Evolutionary conservation across 2,113 vertebrate species (phyloP).

Genomic region (Phylloscopus trochilus): DNA sequence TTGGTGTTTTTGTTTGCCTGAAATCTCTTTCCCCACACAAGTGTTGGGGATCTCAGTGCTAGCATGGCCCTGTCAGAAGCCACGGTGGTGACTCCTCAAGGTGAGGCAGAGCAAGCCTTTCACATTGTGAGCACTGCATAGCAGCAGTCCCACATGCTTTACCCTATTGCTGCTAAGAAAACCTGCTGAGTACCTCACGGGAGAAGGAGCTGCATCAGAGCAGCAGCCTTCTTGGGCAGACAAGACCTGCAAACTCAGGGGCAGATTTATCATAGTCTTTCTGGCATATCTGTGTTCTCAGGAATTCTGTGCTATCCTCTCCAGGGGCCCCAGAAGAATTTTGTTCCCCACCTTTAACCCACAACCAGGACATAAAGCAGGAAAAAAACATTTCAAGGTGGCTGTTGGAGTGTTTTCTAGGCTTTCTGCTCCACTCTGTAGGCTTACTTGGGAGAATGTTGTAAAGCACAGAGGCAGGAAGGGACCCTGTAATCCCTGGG

Average conservation of each 20-base stretch:
- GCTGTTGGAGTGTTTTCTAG: background rate
- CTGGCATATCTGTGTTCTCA: background rate
- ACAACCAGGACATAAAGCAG: background rate
- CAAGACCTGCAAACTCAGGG: background rate
- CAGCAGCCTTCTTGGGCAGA: background rate
- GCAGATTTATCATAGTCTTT: background rate
- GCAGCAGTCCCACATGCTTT: background rate
- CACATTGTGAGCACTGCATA: rapidly evolving
- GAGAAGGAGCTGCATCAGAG: background rate
- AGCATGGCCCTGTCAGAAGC: background rate
- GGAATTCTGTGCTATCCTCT: background rate
- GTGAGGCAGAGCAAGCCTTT: background rate
- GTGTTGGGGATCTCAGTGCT: rapidly evolving
- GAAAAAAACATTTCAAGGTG: background rate
- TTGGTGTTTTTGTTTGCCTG: background rate
- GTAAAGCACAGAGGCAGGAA: background rate
- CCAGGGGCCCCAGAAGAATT: background rate
- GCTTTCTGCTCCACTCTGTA: background rate
- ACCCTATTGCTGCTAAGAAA: background rate
- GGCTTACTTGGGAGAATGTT: background rate
- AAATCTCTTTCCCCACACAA: background rate
- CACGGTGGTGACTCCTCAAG: background rate
- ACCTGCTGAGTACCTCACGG: background rate
- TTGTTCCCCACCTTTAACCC: background rate
- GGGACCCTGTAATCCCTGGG: background rate